Evolutionary conservation across 2,888 invertebrate genomes (phyloP), one percentile per base, ranked within the genome.

Genomic region (Salticus scenicus): DNA sequence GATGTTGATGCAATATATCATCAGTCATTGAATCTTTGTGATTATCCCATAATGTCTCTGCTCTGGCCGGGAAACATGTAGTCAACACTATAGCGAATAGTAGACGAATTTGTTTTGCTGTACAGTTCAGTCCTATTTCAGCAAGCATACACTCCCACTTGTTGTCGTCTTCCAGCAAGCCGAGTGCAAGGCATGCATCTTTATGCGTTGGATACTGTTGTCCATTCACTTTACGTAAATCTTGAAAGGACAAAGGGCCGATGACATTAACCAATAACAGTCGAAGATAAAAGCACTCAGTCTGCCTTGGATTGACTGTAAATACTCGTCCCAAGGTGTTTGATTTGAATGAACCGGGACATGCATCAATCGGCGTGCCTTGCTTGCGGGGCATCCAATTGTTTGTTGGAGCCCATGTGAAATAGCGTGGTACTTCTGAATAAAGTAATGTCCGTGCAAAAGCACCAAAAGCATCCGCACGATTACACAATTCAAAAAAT

Each of bases 201-300:
- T n/a, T n/a, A n/a, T n/a, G n/a, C n/a, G n/a, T n/a, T n/a, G n/a
- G n/a, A n/a, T n/a, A n/a, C n/a, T n/a, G n/a, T n/a, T n/a, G n/a
- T n/a, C n/a, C n/a, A n/a, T n/a, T n/a, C n/a, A n/a, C n/a, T n/a
- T n/a, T n/a, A n/a, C n/a, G n/a, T n/a, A n/a, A n/a, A n/a, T n/a
- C n/a, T n/a, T n/a, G n/a, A n/a, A n/a, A n/a, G n/a, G 57, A 57
- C 79, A 88, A 89, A 1, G 41, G 42, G n/a, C 57, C 57, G n/a
- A 20, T n/a, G 20, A 57, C 57, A n/a, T 57, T 57, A 2, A 57
- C n/a, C 57, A 57, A 57, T n/a, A 57, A 57, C n/a, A 57, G 5
- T 24, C 57, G 57, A 5, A 57, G 20, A 57, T 7, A 57, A 57
- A 57, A 57, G 20, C 57, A 57, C 27, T 57, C 57, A 57, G 20